Conservation (phyloP, 2,888 invertebrate species). For the Beris morrisii region DNA sequence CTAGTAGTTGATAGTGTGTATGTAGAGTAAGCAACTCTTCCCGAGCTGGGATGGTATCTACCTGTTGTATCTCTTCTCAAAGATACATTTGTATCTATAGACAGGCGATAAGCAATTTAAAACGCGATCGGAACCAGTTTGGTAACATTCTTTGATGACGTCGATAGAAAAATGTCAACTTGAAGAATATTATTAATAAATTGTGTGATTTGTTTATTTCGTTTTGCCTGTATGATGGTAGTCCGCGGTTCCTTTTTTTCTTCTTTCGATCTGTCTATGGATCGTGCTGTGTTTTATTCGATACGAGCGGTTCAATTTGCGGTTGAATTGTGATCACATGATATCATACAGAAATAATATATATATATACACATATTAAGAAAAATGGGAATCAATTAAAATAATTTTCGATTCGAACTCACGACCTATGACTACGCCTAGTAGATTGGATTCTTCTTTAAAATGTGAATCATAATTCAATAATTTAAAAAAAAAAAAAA, state of each 20-base stretch:
- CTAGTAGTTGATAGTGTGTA: neutral
- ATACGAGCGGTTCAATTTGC: neutral
- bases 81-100: too few relatives aligned
- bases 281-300: neutral
- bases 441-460: too few relatives aligned
- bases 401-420: too few relatives aligned
- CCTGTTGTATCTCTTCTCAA: too few relatives aligned
- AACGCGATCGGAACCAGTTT: slow-evolving; percentile 59
- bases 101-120: slow-evolving; percentile 20
- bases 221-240: neutral
- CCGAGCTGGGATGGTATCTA: too few relatives aligned
- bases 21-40: neutral
- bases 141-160: slow-evolving; percentile 66
- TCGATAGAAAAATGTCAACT: slow-evolving; percentile 62
- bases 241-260: neutral
- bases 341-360: too few relatives aligned
- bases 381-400: too few relatives aligned
- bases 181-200: slow-evolving; percentile 30
- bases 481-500: too few relatives aligned
- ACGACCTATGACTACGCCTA: too few relatives aligned
- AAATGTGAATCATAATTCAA: too few relatives aligned
- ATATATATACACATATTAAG: too few relatives aligned
- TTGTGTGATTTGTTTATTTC: slow-evolving; percentile 21
- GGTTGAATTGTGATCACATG: too few relatives aligned
- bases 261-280: neutral